phyloP scores from a whole-genome alignment of 1,140 invertebrate species.

The Sarcophaga bullata region DNA sequence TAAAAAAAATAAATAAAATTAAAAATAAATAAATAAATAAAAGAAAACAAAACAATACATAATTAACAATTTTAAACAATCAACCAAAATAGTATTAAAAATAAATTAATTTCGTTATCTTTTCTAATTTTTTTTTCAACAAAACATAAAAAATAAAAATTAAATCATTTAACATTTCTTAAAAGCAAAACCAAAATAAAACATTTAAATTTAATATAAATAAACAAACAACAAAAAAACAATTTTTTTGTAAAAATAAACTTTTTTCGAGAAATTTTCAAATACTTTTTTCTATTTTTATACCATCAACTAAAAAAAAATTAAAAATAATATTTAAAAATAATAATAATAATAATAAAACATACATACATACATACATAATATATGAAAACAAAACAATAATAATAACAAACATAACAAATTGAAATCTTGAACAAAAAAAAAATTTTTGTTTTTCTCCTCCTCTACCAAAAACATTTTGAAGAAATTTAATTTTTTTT shows the following conservation, averaged over 20 bases:
- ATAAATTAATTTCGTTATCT: background rate
- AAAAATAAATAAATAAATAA: background rate
- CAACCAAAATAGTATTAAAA: slow-evolving; percentile 18
- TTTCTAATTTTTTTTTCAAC: too few species aligned
- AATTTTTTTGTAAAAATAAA: slow-evolving; percentile 3
- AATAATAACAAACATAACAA: too few species aligned
- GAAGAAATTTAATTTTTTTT: too few species aligned
- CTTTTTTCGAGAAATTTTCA: slow-evolving; percentile 30
- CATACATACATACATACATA: too few species aligned
- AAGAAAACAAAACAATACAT: background rate
- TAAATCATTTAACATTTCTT: background rate
- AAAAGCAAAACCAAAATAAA: background rate
- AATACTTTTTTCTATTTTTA: slow-evolving; percentile 39
- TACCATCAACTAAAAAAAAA: slow-evolving; percentile 25
- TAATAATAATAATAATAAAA: background rate
- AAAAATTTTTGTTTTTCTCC: too few species aligned
- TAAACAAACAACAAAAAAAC: background rate
- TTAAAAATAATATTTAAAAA: background rate
- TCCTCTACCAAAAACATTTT: too few species aligned
- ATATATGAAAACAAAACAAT: too few species aligned
- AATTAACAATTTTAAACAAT: slow-evolving; percentile 15
- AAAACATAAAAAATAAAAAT: background rate
- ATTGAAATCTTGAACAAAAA: too few species aligned
- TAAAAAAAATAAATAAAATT: background rate
- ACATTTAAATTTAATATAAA: too few species aligned